Evolutionary conservation across 2,797 vertebrate genomes (phyloP), one percentile per base, ranked within the genome.

Genomic region (Danio albolineatus): DNA sequence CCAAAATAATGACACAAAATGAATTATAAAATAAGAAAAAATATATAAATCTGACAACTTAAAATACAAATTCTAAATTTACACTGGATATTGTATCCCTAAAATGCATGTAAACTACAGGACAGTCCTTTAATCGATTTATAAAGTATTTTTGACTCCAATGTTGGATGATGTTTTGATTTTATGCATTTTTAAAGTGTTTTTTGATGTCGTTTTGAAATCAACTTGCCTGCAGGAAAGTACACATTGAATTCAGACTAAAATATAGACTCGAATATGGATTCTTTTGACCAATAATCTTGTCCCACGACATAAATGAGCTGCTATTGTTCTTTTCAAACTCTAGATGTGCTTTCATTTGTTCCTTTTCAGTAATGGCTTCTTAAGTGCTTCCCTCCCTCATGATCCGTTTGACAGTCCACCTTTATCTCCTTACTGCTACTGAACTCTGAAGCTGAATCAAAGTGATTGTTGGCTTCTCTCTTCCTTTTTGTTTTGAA

Each of bases 361-460:
- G 14, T 46, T 57, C 2, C 19, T 76, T 73, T 46, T 36, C 3
- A 48, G 43, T 8, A 66, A 39, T 13, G 2, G 13, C 19, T 54
- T 54, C 10, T 48, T 13, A 39, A 1, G 6, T n/a, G n/a, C n/a
- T 21, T 41, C 13, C 4, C 48, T 53, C 28, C 28, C 44, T 62
- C 44, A 19, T 49, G 57, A 41, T 51, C 4, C 8, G 1, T 16
- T 19, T 39, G 44, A 51, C n/a, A 8, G 46, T 65, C 10, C 60
- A 44, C 28, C 17, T 43, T 54, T 76, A 76, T 66, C 39, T 57
- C 9, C 19, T 17, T 43, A 56, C 19, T 56, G 41, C 7, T 13
- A 36, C 43, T 38, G 6, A 73, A 73, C 43, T 73, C 19, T 65
- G 17, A 54, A 21, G 51, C 39, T 56, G 56, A 65, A 65, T 54